Evolutionary conservation across 1,140 invertebrate genomes (phyloP).

Genomic region (Chrysopa pallens): DNA sequence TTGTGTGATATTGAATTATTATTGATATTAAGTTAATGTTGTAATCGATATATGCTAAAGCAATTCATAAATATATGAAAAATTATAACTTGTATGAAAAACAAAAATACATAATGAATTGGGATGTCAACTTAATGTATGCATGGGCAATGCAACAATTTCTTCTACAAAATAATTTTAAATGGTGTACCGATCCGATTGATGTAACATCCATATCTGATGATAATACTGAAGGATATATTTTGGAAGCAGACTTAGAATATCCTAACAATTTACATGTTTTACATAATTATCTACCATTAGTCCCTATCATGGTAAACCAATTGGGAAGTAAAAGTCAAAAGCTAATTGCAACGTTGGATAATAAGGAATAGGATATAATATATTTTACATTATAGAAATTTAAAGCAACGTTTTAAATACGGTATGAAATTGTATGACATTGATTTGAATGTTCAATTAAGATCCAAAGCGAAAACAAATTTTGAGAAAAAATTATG

Average conservation of each 20-base stretch:
- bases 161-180: not conserved
- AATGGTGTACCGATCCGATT: not conserved
- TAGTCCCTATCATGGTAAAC: not conserved
- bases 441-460: constrained; percentile 17
- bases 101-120: not conserved
- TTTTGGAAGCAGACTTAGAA: constrained; percentile 13
- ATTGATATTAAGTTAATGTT: not conserved
- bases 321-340: constrained; percentile 5
- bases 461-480: constrained; percentile 12
- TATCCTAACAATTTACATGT: constrained; percentile 13
- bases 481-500: constrained; percentile 19
- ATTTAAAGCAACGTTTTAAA: constrained; percentile 10
- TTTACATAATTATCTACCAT: constrained; percentile 10
- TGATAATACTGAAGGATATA: constrained; percentile 2
- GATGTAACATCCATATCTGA: constrained; percentile 1
- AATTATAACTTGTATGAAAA: not conserved
- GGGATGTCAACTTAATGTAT: not conserved
- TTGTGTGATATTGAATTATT: not conserved
- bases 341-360: constrained; percentile 3
- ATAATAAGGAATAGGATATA: constrained; percentile 10
- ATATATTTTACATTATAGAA: constrained; percentile 17
- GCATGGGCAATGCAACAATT: not conserved
- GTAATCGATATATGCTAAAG: constrained; percentile 2
- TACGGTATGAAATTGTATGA: constrained; percentile 15
- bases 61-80: constrained; percentile 2